Conservation (phyloP, 2,797 vertebrate genomes). For the Acanthiza pusilla region DNA sequence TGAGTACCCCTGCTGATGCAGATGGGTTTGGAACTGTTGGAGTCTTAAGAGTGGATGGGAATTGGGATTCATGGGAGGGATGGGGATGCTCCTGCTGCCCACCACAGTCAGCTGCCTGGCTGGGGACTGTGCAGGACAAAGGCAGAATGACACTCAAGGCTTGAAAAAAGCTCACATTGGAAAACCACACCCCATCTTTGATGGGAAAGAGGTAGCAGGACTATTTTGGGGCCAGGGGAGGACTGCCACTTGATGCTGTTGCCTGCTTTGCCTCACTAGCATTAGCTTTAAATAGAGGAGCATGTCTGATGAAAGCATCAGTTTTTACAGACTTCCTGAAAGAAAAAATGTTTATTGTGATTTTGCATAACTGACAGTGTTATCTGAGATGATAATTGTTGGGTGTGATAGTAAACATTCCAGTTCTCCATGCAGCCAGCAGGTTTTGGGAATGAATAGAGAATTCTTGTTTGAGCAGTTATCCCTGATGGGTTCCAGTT, state of each 20-base stretch:
- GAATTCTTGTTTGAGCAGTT: not conserved
- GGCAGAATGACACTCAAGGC: not conserved
- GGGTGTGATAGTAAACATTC: not conserved
- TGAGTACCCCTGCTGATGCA: not conserved
- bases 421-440: not conserved
- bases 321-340: not conserved
- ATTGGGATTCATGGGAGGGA: not conserved
- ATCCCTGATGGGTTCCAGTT: not conserved
- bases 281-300: not conserved
- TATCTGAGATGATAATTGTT: not conserved
- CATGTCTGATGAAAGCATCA: not conserved
- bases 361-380: not conserved
- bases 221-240: not conserved
- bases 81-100: not conserved
- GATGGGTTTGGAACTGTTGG: not conserved
- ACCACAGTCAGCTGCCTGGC: not conserved
- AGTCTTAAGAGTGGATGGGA: not conserved
- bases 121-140: not conserved
- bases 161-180: not conserved
- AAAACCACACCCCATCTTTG: not conserved
- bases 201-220: not conserved
- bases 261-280: not conserved
- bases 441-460: not conserved
- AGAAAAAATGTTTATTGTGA: not conserved
- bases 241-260: not conserved